Evolutionary conservation across 1,140 invertebrate species (phyloP).

Genomic region (Drosophila micromelanica): DNA sequence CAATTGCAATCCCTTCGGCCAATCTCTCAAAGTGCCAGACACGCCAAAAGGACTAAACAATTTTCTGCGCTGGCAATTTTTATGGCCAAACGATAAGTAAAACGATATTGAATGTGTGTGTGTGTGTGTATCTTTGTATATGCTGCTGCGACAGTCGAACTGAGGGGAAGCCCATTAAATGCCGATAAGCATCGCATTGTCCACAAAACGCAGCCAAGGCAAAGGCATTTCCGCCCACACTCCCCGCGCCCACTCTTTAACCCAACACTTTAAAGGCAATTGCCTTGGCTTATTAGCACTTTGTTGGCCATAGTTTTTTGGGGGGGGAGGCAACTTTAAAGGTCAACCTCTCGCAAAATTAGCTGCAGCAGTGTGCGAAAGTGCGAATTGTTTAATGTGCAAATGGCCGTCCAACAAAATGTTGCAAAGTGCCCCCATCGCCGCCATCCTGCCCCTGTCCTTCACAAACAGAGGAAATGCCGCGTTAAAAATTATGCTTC

Average conservation of each 20-base stretch:
- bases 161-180: slow-evolving; percentile 58
- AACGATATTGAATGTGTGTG: slow-evolving; percentile 73
- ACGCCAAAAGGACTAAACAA: slow-evolving; percentile 81
- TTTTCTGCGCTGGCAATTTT: slow-evolving; percentile 82
- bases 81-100: slow-evolving; percentile 82
- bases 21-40: slow-evolving; percentile 82
- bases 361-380: slow-evolving; percentile 65
- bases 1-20: slow-evolving; percentile 49
- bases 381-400: slow-evolving; percentile 67
- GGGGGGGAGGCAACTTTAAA: slow-evolving; percentile 29
- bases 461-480: slow-evolving; percentile 57
- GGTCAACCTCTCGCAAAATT: slow-evolving; percentile 51
- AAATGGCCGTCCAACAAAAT: slow-evolving; percentile 53
- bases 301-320: slow-evolving; percentile 21
- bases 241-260: neutral
- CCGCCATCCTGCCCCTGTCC: slow-evolving; percentile 21
- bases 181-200: slow-evolving; percentile 65
- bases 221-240: slow-evolving; percentile 17
- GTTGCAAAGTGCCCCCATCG: slow-evolving; percentile 48
- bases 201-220: slow-evolving; percentile 32
- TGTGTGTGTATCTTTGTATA: slow-evolving; percentile 17
- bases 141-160: slow-evolving; percentile 8
- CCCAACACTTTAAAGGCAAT: slow-evolving; percentile 53
- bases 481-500: slow-evolving; percentile 76
- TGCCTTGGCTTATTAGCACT: slow-evolving; percentile 64